Evolutionary conservation across 2,888 invertebrate genomes (phyloP).

Genomic region (Bibio marci): DNA sequence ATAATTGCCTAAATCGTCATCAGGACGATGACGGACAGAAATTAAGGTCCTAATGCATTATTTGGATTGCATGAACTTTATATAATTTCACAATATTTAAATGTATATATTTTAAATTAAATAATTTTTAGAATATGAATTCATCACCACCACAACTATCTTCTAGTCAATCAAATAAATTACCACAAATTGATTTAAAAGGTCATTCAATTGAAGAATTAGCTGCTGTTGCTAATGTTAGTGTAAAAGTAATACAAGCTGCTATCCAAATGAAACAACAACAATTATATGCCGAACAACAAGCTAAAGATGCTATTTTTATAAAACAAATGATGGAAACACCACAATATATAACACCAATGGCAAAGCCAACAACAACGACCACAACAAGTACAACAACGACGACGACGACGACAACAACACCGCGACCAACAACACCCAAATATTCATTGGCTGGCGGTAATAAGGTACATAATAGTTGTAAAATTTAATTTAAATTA

Average conservation of each 20-base stretch:
- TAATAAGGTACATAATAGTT: slow-evolving; percentile 16
- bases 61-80: no score
- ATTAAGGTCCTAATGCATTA: no score
- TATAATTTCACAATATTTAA: no score
- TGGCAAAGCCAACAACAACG: slow-evolving; percentile 31
- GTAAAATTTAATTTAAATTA: background rate
- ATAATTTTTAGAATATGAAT: no score
- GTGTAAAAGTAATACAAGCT: slow-evolving; percentile 58
- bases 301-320: slow-evolving; percentile 17
- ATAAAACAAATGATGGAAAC: slow-evolving; percentile 18
- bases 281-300: slow-evolving; percentile 42
- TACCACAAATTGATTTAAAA: slow-evolving; percentile 18
- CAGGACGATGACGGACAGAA: no score
- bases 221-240: slow-evolving; percentile 58
- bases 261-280: slow-evolving; percentile 55
- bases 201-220: slow-evolving; percentile 34
- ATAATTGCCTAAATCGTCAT: no score
- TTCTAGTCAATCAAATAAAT: slow-evolving; percentile 8
- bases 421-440: slow-evolving; percentile 16
- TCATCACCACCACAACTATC: background rate
- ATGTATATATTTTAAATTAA: no score
- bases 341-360: slow-evolving; percentile 41
- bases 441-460: slow-evolving; percentile 11
- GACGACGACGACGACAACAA: slow-evolving; percentile 21
- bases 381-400: slow-evolving; percentile 28